phyloP scores from a whole-genome alignment of 2,113 vertebrate genomes.

The Setophaga kirtlandii region DNA sequence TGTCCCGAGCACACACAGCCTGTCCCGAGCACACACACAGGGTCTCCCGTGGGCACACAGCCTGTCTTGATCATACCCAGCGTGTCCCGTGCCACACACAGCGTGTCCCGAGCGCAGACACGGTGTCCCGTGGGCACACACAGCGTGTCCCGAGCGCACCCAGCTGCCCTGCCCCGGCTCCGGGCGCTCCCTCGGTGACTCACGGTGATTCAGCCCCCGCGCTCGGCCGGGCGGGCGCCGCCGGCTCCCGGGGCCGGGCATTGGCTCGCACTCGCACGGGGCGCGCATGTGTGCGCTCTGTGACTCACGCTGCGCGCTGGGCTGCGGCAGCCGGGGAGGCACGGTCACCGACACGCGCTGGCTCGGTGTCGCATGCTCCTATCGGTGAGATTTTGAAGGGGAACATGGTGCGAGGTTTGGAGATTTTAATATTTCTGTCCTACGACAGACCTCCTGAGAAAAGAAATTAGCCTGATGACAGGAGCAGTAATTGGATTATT shows the following conservation, averaged over 20 bases:
- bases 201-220: background rate
- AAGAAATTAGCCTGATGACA: constrained; percentile 12
- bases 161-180: background rate
- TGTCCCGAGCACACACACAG: too few relatives aligned
- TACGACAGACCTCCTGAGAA: background rate
- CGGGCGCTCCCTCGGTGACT: accelerated
- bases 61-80: too few relatives aligned
- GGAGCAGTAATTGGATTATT: constrained; percentile 28
- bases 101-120: background rate
- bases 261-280: accelerated
- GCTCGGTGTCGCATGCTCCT: background rate
- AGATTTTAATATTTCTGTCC: background rate
- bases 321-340: background rate
- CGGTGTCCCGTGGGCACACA: too few relatives aligned
- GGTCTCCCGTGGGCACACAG: too few relatives aligned
- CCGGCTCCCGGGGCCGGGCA: accelerated
- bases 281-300: background rate
- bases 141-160: background rate
- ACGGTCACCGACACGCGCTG: background rate
- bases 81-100: too few relatives aligned
- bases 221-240: accelerated
- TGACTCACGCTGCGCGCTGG: background rate
- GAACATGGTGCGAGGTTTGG: background rate
- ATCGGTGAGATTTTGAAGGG: background rate
- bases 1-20: background rate